Evolutionary conservation across 2,797 vertebrate species (phyloP).

Genomic region (Coracias cyanogaster): DNA sequence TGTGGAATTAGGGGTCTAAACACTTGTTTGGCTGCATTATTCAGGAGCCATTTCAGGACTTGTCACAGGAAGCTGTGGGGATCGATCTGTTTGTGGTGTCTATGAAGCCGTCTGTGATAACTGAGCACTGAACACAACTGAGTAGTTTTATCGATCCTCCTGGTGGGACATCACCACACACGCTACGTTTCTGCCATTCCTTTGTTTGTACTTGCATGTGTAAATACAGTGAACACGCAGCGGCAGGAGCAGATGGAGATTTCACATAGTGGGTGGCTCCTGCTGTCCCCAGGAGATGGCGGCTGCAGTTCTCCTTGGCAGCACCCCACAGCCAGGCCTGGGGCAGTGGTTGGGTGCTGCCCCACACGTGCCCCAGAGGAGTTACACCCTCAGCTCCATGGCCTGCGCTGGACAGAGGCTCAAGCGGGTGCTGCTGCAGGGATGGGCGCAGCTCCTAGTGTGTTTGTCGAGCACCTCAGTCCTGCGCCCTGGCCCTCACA

Average conservation of each 20-base stretch:
- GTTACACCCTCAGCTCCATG: background rate
- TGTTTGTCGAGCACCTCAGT: background rate
- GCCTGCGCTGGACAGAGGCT: background rate
- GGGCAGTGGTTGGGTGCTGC: background rate
- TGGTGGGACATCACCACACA: accelerated
- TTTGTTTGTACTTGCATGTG: accelerated
- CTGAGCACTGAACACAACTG: background rate
- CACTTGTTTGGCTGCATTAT: background rate
- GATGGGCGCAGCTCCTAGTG: background rate
- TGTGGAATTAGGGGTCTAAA: background rate
- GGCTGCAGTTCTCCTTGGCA: background rate
- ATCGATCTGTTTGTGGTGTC: background rate
- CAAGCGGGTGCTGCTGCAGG: background rate
- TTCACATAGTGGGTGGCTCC: background rate
- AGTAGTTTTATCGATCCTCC: background rate
- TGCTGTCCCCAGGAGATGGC: accelerated
- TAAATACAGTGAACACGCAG: background rate
- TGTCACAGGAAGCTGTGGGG: background rate
- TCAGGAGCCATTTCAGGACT: background rate
- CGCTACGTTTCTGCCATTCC: accelerated
- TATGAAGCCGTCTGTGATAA: accelerated
- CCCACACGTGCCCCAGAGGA: background rate
- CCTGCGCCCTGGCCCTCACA: background rate
- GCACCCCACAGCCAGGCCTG: background rate
- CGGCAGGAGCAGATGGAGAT: background rate